These are phyloP conservation scores for Tenebrosternarchus preto DNA, from an alignment of 2,113 vertebrate species.

Conservation along the genomic window DNA sequence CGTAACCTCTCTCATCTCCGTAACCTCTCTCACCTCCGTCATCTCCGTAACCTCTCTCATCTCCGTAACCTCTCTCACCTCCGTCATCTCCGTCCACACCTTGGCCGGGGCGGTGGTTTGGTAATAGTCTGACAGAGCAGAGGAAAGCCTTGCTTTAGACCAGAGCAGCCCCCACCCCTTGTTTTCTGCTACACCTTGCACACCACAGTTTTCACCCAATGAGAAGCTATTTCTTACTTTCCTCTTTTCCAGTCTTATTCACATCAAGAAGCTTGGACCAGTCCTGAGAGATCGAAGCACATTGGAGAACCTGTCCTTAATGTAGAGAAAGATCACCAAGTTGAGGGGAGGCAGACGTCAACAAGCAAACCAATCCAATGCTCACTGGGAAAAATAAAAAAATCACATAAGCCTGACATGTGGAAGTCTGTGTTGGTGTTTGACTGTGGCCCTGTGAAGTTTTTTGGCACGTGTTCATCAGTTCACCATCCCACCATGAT, in stretches of 20 bases:
- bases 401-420: too few species aligned
- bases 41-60: too few species aligned
- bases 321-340: slow-evolving; percentile 5
- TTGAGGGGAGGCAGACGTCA: not conserved
- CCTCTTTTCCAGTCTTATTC: slow-evolving; percentile 43
- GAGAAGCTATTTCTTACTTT: slow-evolving; percentile 23
- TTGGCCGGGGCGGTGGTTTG: too few species aligned
- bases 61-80: slow-evolving; percentile 25
- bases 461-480: not conserved
- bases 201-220: slow-evolving; percentile 40
- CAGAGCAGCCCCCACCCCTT: too few species aligned
- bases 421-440: slow-evolving; percentile 23
- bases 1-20: too few species aligned
- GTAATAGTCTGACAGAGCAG: too few species aligned
- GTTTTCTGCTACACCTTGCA: slow-evolving; percentile 22
- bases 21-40: slow-evolving; percentile 14
- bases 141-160: too few species aligned
- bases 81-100: not conserved
- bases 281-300: slow-evolving; percentile 24
- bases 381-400: slow-evolving; percentile 14
- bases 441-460: not conserved
- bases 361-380: slow-evolving; percentile 2
- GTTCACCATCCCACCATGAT: not conserved
- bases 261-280: slow-evolving; percentile 31
- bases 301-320: slow-evolving; percentile 7